phyloP scores from a whole-genome alignment of 2,888 invertebrate genomes.

The Eubasilissa splendida region DNA sequence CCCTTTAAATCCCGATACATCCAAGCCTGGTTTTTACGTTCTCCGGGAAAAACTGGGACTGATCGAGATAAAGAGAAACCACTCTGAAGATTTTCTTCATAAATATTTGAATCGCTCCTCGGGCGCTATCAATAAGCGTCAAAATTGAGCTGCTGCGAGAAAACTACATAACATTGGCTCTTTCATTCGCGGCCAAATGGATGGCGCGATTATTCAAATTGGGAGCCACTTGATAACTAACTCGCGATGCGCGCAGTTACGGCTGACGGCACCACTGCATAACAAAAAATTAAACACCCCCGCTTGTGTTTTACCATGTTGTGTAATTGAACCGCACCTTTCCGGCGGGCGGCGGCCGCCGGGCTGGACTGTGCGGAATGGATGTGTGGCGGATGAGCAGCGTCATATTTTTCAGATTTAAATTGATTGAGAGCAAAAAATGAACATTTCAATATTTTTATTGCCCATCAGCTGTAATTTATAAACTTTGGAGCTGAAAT shows the following conservation, averaged over 20 bases:
- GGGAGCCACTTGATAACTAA: slow-evolving; percentile 28
- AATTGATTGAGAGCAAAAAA: slow-evolving; percentile 36
- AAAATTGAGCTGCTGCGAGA: slow-evolving; percentile 34
- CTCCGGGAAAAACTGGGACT: slow-evolving; percentile 18
- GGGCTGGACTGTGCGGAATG: slow-evolving; percentile 7
- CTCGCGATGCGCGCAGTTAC: not conserved
- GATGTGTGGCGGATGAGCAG: slow-evolving; percentile 24
- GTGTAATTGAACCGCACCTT: not conserved
- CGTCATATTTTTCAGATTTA: slow-evolving; percentile 34
- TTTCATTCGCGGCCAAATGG: slow-evolving; percentile 34
- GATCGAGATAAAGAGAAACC: slow-evolving; percentile 14
- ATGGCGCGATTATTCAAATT: slow-evolving; percentile 46
- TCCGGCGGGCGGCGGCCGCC: too few species aligned
- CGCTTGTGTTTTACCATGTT: not conserved
- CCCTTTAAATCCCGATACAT: slow-evolving; percentile 13
- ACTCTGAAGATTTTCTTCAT: slow-evolving; percentile 19
- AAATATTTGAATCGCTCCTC: slow-evolving; percentile 37
- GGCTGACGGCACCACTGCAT: not conserved
- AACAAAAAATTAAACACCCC: not conserved
- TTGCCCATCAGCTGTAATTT: slow-evolving; percentile 26
- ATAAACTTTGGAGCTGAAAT: slow-evolving; percentile 30
- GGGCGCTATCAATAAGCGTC: slow-evolving; percentile 45
- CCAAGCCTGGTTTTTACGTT: slow-evolving; percentile 25
- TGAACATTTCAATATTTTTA: slow-evolving; percentile 27
- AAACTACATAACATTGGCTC: slow-evolving; percentile 17